Conservation (phyloP, 2,797 vertebrate genomes). For the Decapterus maruadsi region DNA sequence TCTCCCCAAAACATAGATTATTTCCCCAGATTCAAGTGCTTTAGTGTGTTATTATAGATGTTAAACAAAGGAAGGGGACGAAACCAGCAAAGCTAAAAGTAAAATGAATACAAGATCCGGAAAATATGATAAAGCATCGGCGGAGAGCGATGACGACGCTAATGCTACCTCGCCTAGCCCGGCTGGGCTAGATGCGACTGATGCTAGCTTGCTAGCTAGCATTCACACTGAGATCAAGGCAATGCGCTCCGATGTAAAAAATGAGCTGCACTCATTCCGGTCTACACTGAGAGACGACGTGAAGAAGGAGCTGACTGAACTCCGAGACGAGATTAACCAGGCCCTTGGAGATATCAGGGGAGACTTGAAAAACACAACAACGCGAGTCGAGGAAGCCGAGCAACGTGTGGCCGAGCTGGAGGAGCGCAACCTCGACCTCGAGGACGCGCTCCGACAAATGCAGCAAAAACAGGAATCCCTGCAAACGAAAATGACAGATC, state of each 20-base stretch:
- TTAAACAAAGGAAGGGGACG: too few relatives aligned
- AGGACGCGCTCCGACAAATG: neutral
- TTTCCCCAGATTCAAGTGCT: too few relatives aligned
- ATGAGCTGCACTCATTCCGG: neutral
- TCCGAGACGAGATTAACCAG: conserved; percentile 4
- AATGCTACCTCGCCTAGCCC: neutral
- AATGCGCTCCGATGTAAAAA: neutral
- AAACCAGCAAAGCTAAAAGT: neutral
- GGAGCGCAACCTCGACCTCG: neutral
- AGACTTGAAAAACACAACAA: conserved; percentile 6
- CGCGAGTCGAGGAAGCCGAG: neutral
- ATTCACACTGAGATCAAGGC: neutral
- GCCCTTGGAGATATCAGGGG: conserved; percentile 5
- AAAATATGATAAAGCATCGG: neutral
- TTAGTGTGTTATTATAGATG: too few relatives aligned
- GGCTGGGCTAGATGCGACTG: too few relatives aligned
- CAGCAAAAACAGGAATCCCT: neutral
- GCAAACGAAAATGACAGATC: neutral
- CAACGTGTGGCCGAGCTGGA: neutral
- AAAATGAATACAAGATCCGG: neutral
- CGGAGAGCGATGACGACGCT: neutral
- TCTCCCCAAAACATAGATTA: too few relatives aligned
- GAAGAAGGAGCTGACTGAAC: neutral
- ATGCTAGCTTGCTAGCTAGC: neutral
- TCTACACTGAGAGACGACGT: neutral